Evolutionary conservation across 2,888 invertebrate genomes (phyloP).

Genomic region (Temnothorax unifasciatus): DNA sequence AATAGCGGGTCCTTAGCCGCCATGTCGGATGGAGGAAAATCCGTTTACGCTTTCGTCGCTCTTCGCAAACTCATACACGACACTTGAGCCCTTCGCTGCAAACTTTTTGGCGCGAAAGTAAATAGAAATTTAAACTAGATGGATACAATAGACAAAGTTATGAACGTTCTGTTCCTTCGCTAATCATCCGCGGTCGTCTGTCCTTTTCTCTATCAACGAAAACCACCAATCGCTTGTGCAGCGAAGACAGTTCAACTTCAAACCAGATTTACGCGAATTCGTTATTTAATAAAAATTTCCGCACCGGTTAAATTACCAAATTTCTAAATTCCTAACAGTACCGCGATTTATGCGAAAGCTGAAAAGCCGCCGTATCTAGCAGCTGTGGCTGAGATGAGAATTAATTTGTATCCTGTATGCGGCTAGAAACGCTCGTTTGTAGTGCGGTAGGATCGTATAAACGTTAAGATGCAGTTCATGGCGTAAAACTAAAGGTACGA

Average conservation of each 20-base stretch:
- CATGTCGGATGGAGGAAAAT: conserved; percentile 62
- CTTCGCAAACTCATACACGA: conserved; percentile 57
- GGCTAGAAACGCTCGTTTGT: conserved; percentile 23
- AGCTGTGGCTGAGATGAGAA: conserved; percentile 34
- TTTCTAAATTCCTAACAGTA: background rate
- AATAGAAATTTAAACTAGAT: conserved; percentile 76
- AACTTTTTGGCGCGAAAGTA: conserved; percentile 67
- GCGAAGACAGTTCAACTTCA: background rate
- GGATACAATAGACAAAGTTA: conserved; percentile 59
- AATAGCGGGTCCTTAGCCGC: conserved; percentile 66
- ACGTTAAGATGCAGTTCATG: conserved; percentile 23
- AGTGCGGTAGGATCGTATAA: background rate
- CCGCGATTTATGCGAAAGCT: conserved; percentile 27
- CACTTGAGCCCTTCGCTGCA: conserved; percentile 53
- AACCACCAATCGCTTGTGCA: background rate
- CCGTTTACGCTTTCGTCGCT: conserved; percentile 67
- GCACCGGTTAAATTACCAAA: background rate
- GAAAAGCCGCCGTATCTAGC: conserved; percentile 20
- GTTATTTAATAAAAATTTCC: background rate
- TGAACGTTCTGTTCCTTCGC: conserved; percentile 47
- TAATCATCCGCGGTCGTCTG: conserved; percentile 21
- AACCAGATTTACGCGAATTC: conserved; percentile 4
- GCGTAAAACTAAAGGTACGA: background rate
- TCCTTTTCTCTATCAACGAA: conserved; percentile 6
- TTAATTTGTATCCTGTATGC: conserved; percentile 28